A percentile compares a stretch with the other conserved stretches of the same genome.
Conservation (phyloP, 2,797 vertebrate species). For the Etheostoma nigrum region DNA sequence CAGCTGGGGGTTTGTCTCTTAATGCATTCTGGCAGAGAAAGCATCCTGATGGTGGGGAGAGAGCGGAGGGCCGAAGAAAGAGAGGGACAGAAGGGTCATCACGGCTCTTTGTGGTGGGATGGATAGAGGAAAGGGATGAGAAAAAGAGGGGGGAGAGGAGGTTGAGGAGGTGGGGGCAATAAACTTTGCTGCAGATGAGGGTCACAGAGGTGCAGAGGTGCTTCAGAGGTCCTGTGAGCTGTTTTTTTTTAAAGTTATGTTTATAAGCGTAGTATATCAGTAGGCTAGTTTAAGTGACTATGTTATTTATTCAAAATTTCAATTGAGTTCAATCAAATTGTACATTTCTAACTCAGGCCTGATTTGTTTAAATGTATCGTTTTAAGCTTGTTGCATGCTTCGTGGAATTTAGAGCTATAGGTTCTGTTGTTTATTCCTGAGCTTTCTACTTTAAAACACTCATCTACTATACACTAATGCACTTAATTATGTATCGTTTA, state of each 20-base stretch:
- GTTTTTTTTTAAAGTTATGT: conserved; percentile 19
- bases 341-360: rapidly evolving
- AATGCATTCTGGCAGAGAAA: conserved; percentile 79
- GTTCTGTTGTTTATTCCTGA: not conserved
- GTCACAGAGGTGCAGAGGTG: conserved; percentile 80
- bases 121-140: conserved; percentile 64
- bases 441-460: not conserved
- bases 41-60: conserved; percentile 81
- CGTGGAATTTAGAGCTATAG: not conserved
- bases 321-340: not conserved
- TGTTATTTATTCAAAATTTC: not conserved
- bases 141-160: conserved; percentile 64
- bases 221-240: conserved; percentile 78
- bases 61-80: conserved; percentile 66
- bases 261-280: not conserved
- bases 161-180: conserved; percentile 68
- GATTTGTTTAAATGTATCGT: not conserved
- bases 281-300: not conserved
- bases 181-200: conserved; percentile 74
- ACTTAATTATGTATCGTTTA: not conserved
- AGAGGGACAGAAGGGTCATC: conserved; percentile 81
- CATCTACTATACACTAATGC: not conserved
- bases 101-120: conserved; percentile 74
- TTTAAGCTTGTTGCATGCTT: not conserved
- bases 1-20: conserved; percentile 70